Evolutionary conservation across 2,113 vertebrate genomes (phyloP), one percentile per base, ranked within the genome.

Genomic region (Nesogale talazaci): DNA sequence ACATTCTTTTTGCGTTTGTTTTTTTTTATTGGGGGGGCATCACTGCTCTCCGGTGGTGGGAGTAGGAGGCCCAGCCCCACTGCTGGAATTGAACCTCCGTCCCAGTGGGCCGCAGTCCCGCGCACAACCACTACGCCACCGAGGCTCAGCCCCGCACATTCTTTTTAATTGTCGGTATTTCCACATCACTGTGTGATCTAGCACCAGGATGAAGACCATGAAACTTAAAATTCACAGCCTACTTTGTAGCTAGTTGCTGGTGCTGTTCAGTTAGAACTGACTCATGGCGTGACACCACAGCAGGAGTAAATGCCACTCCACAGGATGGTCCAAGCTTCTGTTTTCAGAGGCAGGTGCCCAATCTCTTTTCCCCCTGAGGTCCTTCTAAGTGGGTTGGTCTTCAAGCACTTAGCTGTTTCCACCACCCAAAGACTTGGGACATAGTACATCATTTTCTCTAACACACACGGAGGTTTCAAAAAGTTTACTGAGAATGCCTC

Each of bases 161-260:
- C 46, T 52, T 52, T 52, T 70, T 67, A 83, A 91, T 78, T 92
- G 27, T 76, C 34, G 4, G 7, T 79, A 86, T 56, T 89, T 91
- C 85, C 42, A 88, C n/a, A 70, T 85, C 59, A 23, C 10, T 88
- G 57, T 46, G 59, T 52, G 25, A 77, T 67, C 75, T n/a, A 79
- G 6, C 19, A 52, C 12, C n/a, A n/a, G n/a, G n/a, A n/a, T n/a
- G n/a, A n/a, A n/a, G n/a, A n/a, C n/a, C 40, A 52, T 75, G 92
- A 2, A 83, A 90, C 29, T 83, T 87, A n/a, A 83, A 90, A 69
- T 86, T n/a, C 46, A 20, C 75, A 80, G 59, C 19, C 29, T 87
- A 31, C 22, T 63, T 89, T 78, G 59, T 10, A 67, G 38, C 34
- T 78, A 83, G 23, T 42, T 76, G 67, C 19, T 9, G 70, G 7